phyloP scores from a whole-genome alignment of 1,140 invertebrate genomes.

The Hesperophylax magnus region DNA sequence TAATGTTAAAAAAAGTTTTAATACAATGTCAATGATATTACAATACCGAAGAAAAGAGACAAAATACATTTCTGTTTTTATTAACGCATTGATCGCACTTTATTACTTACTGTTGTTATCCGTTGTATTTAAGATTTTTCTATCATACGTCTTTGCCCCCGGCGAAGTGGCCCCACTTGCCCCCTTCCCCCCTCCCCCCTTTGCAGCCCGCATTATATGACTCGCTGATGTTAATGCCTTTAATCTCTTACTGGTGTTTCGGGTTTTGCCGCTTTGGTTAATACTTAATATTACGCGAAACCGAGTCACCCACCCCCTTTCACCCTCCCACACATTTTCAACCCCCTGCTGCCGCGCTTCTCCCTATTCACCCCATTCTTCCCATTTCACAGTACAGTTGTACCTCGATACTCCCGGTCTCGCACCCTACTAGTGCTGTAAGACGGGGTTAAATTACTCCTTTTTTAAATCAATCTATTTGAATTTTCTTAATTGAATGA shows the following conservation, averaged over 20 bases:
- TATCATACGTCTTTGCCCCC: conserved; percentile 10
- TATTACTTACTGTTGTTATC: neutral
- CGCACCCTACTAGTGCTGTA: too few relatives aligned
- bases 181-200: conserved; percentile 1
- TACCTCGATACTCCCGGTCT: too few relatives aligned
- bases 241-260: conserved; percentile 58
- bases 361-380: too few relatives aligned
- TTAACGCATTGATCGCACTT: too few relatives aligned
- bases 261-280: conserved; percentile 58
- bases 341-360: neutral
- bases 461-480: neutral
- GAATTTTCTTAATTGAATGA: too few relatives aligned
- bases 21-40: too few relatives aligned
- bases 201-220: conserved; percentile 53
- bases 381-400: too few relatives aligned
- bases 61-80: too few relatives aligned
- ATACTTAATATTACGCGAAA: conserved; percentile 59
- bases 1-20: too few relatives aligned
- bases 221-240: conserved; percentile 59
- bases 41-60: too few relatives aligned
- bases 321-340: neutral
- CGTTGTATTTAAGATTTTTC: neutral
- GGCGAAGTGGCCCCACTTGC: neutral
- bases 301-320: conserved; percentile 36
- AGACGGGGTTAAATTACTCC: too few relatives aligned